phyloP scores from a whole-genome alignment of 2,888 invertebrate species.

The Pristionchus maxplancki region DNA sequence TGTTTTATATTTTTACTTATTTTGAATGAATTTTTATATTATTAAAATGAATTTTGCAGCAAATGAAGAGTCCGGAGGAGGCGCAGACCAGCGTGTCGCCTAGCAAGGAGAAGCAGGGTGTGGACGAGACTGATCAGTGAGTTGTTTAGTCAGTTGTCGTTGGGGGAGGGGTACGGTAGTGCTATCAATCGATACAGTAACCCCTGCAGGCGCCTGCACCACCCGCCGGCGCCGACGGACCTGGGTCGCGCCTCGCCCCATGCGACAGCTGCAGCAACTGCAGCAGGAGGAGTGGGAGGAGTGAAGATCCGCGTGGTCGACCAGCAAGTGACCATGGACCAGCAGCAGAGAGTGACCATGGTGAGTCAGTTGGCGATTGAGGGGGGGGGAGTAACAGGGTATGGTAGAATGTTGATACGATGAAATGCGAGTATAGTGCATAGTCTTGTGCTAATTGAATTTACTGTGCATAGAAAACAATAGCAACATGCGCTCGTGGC shows the following conservation, averaged over 20 bases:
- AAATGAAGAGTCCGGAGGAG: neutral
- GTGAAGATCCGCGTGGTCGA: slow-evolving; percentile 45
- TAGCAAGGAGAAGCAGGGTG: neutral
- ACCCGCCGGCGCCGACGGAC: neutral
- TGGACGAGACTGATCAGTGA: slow-evolving; percentile 32
- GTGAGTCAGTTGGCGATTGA: slow-evolving; percentile 9
- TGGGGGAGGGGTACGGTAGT: neutral
- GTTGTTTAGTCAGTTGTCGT: neutral
- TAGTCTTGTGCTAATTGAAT: too few species aligned
- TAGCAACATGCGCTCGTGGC: too few species aligned
- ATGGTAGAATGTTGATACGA: too few species aligned
- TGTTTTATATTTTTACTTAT: neutral
- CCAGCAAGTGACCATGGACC: slow-evolving; percentile 15
- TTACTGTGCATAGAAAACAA: too few species aligned
- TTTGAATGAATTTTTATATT: neutral
- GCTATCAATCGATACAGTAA: neutral
- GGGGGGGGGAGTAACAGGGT: neutral
- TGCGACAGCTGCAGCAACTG: neutral
- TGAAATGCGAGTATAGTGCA: too few species aligned
- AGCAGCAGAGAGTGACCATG: slow-evolving; percentile 11
- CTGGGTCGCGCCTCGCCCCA: neutral
- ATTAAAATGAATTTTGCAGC: neutral
- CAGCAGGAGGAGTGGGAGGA: neutral
- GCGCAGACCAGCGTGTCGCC: neutral
- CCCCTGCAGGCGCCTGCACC: slow-evolving; percentile 1